Percentiles rank a stretch among this genome's conserved stretches.
These are phyloP conservation scores for Oxyura jamaicensis DNA, from an alignment of 2,113 vertebrate genomes.

Conservation along the genomic window DNA sequence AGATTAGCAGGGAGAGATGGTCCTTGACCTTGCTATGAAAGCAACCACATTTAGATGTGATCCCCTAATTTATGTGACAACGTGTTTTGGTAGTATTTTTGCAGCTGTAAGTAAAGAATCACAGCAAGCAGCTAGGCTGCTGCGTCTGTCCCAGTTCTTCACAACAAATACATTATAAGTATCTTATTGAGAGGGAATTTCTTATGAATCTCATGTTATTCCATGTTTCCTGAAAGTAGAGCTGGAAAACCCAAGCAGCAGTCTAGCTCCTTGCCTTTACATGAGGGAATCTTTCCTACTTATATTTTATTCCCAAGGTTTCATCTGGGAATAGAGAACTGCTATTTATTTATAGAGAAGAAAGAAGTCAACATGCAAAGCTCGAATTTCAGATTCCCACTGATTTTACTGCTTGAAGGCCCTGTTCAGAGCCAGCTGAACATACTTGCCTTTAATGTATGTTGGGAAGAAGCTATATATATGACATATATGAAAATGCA, in stretches of 20 bases:
- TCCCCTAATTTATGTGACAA: background rate
- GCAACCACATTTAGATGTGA: background rate
- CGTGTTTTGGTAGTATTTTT: background rate
- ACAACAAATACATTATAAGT: slow-evolving; percentile 76
- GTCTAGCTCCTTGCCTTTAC: background rate
- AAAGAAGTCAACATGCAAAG: background rate
- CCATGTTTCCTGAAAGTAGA: slow-evolving; percentile 23
- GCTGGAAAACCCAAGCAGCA: background rate
- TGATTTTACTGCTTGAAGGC: background rate
- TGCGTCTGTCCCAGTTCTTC: background rate
- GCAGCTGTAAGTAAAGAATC: background rate
- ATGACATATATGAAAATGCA: background rate
- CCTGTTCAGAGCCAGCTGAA: background rate
- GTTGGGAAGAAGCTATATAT: background rate
- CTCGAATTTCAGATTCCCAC: background rate
- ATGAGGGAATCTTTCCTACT: background rate
- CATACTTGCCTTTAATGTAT: background rate
- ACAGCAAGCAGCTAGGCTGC: background rate
- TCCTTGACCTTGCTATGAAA: background rate
- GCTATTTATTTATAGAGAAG: background rate
- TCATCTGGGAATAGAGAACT: background rate
- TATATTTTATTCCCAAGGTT: background rate
- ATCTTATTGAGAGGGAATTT: slow-evolving; percentile 75
- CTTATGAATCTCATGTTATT: slow-evolving; percentile 53
- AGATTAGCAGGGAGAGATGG: background rate